phyloP scores from a whole-genome alignment of 2,888 invertebrate genomes.

The Drosophila conformis region DNA sequence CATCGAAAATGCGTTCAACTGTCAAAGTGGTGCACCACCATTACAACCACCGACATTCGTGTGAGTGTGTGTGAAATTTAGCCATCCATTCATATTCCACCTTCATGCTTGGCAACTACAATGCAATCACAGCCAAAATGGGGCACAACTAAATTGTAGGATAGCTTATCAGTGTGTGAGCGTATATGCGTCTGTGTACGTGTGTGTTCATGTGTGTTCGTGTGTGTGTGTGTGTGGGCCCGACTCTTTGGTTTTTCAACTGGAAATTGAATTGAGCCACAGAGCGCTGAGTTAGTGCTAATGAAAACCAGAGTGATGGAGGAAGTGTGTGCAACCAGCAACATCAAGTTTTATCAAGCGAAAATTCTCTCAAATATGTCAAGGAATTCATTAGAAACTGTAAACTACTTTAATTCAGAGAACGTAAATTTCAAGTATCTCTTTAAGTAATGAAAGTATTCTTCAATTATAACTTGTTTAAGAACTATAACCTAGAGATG shows the following conservation, averaged over 20 bases:
- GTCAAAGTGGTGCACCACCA: constrained; percentile 65
- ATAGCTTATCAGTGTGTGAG: constrained; percentile 52
- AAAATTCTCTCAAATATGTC: constrained; percentile 8
- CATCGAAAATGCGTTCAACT: constrained; percentile 74
- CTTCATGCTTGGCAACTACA: constrained; percentile 61
- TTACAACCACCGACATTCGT: background rate
- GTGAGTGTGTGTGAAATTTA: constrained; percentile 5
- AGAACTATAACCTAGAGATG: background rate
- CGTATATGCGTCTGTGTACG: constrained; percentile 6
- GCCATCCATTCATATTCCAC: constrained; percentile 25
- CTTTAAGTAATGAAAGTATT: background rate
- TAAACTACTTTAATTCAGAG: background rate
- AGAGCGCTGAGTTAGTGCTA: constrained; percentile 29
- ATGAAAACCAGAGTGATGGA: constrained; percentile 34
- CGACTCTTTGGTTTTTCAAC: constrained; percentile 34
- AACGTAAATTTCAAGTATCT: background rate
- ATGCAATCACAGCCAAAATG: constrained; percentile 59
- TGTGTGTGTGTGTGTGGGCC: constrained; percentile 11
- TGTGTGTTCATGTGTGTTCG: background rate
- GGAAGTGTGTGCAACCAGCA: background rate
- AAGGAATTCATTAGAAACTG: background rate
- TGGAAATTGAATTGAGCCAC: constrained; percentile 38
- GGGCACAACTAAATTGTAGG: constrained; percentile 58
- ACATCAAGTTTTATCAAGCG: constrained; percentile 15
- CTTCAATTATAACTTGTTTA: background rate